Base-by-base conservation (phyloP, 2,797 vertebrate genomes). In the Emydoidea blandingii region DNA sequence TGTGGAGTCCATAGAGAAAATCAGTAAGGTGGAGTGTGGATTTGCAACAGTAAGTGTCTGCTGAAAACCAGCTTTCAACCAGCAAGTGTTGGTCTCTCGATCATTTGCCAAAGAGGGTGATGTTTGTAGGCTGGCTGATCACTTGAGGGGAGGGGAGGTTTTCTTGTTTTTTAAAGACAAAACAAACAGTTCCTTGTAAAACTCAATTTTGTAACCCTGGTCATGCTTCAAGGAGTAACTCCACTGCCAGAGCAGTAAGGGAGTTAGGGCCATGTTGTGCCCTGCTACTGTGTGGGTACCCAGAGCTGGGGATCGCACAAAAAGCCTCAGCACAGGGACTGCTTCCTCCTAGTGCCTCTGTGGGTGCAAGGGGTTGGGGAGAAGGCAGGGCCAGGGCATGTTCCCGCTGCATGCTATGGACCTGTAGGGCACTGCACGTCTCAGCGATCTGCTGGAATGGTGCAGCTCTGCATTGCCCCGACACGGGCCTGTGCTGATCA, bases 1-100 rank as follows among this genome's bases (percentile, higher is more conserved):
- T 1, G 98, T 99, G 88, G 99, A 99, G 96, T 99, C 99, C 65
- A 99, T 99, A 3, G 99, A 99, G 96, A 99, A 98, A 95, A 99
- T 99, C 98, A 98, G 99, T 98, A 99, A 98, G 91, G 99, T 99
- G 82, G 98, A 99, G 52, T 99, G 99, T 84, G 99, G 99, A 34
- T 99, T 99, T 97, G 99, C 99, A 90, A 99, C 99, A 79, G 99
- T 99, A 95, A 99, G 98, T 98, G 81, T 92, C 74, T 91, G 54
- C 68, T 86, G 34, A 89, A 81, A 29, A 41, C 2, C 79, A 86
- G n/a, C 12, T 74, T 84, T 59, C 37, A 54, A 7, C 10, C 56
- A 68, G 44, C 27, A 86, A 44, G 34, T 2, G 5, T 86, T 90
- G 53, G 68, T 12, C 1, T 12, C 74, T 3, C 6, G 56, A 2